phyloP scores from a whole-genome alignment of 2,888 invertebrate species.

The Lochmaea crataegi region DNA sequence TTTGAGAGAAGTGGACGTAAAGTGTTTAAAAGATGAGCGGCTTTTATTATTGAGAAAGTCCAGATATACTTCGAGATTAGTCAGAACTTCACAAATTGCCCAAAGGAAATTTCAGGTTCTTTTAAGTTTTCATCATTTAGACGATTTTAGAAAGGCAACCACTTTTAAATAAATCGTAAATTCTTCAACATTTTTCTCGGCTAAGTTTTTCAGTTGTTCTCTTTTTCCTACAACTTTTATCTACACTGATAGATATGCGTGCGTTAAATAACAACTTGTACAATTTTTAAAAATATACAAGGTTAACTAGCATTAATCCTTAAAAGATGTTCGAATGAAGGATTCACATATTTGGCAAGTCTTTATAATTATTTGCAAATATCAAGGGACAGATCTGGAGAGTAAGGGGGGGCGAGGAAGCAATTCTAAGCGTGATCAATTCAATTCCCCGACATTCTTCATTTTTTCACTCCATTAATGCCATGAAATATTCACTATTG shows the following conservation, averaged over 20 bases:
- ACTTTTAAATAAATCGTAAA: slow-evolving; percentile 23
- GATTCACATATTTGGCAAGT: too few relatives aligned
- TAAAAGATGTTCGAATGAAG: too few relatives aligned
- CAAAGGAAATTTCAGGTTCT: slow-evolving; percentile 52
- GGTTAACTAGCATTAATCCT: too few relatives aligned
- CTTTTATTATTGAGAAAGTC: slow-evolving; percentile 59
- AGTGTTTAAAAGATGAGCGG: slow-evolving; percentile 53
- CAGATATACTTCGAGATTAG: slow-evolving; percentile 59
- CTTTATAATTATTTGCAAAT: too few relatives aligned
- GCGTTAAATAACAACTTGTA: neutral
- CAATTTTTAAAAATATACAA: too few relatives aligned
- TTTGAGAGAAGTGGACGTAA: slow-evolving; percentile 49
- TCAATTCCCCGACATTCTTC: too few relatives aligned
- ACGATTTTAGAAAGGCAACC: slow-evolving; percentile 53
- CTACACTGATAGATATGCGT: neutral
- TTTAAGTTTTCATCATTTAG: slow-evolving; percentile 56
- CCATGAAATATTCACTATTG: too few relatives aligned
- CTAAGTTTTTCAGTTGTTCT: neutral
- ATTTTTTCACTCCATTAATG: too few relatives aligned
- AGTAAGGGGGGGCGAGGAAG: too few relatives aligned
- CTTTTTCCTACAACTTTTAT: neutral
- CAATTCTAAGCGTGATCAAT: too few relatives aligned
- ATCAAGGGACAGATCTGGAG: too few relatives aligned
- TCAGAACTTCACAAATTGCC: slow-evolving; percentile 60
- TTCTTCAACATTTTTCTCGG: slow-evolving; percentile 11